phyloP scores from a whole-genome alignment of 2,888 invertebrate species.

The Leucania comma region DNA sequence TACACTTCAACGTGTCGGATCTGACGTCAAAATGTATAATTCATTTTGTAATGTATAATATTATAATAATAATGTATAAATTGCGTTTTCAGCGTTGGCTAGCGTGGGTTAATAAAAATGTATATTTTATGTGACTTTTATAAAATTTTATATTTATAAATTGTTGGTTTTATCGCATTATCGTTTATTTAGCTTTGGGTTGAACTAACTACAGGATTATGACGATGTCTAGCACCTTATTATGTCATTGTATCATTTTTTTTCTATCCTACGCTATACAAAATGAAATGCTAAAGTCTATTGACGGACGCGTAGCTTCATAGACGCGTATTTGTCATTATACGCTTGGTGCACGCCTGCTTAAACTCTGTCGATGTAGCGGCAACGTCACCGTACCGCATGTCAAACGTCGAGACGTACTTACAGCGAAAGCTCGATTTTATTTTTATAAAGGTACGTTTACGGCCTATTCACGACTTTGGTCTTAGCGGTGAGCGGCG shows the following conservation, averaged over 20 bases:
- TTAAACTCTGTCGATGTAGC: too few relatives aligned
- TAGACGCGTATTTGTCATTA: too few relatives aligned
- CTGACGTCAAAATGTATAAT: constrained; percentile 56
- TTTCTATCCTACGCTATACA: constrained; percentile 34
- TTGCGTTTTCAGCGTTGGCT: constrained; percentile 59
- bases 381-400: too few relatives aligned
- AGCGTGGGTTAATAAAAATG: constrained; percentile 60
- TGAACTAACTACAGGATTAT: constrained; percentile 42
- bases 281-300: constrained; percentile 17
- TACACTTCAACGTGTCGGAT: constrained; percentile 43
- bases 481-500: too few relatives aligned
- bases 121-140: constrained; percentile 51
- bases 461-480: too few relatives aligned
- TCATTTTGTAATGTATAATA: constrained; percentile 55
- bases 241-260: constrained; percentile 46
- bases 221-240: constrained; percentile 46
- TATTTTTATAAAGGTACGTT: too few relatives aligned
- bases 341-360: too few relatives aligned
- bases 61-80: constrained; percentile 50
- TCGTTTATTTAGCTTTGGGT: constrained; percentile 18
- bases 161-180: constrained; percentile 31
- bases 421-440: too few relatives aligned
- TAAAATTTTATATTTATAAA: constrained; percentile 44
- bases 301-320: too few relatives aligned
- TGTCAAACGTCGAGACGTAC: too few relatives aligned